Conservation (phyloP, 2,888 invertebrate genomes). For the Drosophila acutilabella region DNA sequence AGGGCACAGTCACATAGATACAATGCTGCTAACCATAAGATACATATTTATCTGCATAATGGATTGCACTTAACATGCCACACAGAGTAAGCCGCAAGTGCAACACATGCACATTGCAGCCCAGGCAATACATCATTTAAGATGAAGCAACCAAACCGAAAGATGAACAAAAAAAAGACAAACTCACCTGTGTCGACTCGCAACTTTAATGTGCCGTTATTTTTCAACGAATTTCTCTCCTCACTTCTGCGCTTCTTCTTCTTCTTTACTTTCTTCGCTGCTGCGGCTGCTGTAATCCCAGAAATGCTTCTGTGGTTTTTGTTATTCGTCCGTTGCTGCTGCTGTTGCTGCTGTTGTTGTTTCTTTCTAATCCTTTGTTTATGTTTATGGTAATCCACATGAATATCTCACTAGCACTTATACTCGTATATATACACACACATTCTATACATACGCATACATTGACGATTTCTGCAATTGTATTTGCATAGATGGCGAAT, state of each 20-base stretch:
- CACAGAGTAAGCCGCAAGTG: conserved; percentile 60
- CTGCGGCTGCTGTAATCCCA: conserved; percentile 59
- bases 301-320: conserved; percentile 61
- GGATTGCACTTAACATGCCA: conserved; percentile 81
- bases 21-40: conserved; percentile 21
- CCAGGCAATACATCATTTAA: conserved; percentile 76
- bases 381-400: conserved; percentile 76
- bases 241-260: conserved; percentile 6
- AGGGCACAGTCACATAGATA: conserved; percentile 10
- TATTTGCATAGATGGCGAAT: conserved; percentile 75
- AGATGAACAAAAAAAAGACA: background rate
- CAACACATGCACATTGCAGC: conserved; percentile 44
- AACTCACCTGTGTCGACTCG: conserved; percentile 65
- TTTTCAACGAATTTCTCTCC: conserved; percentile 9
- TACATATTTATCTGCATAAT: conserved; percentile 72
- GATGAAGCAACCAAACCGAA: conserved; percentile 12
- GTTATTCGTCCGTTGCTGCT: conserved; percentile 1
- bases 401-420: conserved; percentile 56
- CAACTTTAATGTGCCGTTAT: conserved; percentile 30
- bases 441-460: conserved; percentile 15
- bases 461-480: conserved; percentile 59
- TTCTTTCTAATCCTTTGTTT: conserved; percentile 78
- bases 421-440: conserved; percentile 15
- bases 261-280: conserved; percentile 15
- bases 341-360: conserved; percentile 30